Conservation (phyloP, 1,140 invertebrate species). For the Zophobas atratus region DNA sequence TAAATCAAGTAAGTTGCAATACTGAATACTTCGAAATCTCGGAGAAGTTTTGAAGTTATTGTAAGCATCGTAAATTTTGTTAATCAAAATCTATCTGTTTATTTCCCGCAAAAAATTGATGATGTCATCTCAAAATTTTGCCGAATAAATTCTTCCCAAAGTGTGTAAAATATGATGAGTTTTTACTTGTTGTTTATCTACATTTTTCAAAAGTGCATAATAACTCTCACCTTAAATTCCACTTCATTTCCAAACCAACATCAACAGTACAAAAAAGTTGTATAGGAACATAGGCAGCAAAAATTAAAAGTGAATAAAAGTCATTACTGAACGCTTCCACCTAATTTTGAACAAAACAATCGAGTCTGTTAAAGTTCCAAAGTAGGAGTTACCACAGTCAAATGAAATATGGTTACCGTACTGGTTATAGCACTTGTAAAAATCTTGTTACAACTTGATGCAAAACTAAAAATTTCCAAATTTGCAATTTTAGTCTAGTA, state of each 20-base stretch:
- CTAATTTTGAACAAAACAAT: not conserved
- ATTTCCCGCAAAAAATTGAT: too few species aligned
- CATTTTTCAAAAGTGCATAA: too few species aligned
- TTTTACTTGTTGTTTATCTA: too few species aligned
- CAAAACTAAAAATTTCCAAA: not conserved
- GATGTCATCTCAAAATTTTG: too few species aligned
- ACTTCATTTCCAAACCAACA: constrained; percentile 29
- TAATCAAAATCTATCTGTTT: too few species aligned
- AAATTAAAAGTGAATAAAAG: not conserved
- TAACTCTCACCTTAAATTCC: not conserved
- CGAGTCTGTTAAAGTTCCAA: not conserved
- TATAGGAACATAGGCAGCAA: not conserved
- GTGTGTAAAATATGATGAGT: too few species aligned
- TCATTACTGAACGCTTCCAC: not conserved
- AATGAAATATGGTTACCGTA: constrained; percentile 1
- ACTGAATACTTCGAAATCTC: too few species aligned
- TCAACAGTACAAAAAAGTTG: constrained; percentile 7
- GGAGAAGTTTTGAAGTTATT: too few species aligned
- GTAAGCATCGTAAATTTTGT: too few species aligned
- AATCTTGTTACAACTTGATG: not conserved
- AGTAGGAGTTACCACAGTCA: constrained; percentile 12
- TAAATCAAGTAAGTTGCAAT: too few species aligned
- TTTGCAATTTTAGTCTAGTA: not conserved
- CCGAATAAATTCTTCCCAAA: too few species aligned
- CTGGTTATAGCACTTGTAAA: not conserved